Conservation (phyloP, 1,140 invertebrate species). For the Telenomus remus region DNA sequence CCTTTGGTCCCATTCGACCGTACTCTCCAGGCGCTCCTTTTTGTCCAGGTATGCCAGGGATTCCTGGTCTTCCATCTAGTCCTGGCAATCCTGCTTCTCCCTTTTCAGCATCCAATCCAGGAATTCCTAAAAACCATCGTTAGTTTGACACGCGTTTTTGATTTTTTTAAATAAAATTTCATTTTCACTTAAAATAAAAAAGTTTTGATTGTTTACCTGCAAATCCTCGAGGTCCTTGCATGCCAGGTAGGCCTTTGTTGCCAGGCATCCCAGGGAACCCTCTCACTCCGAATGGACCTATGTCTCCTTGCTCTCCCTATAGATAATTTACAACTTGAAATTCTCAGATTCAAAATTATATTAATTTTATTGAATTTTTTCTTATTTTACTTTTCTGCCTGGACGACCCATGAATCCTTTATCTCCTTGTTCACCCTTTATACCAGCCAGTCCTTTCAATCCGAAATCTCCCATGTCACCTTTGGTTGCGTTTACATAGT, state of each 20-base stretch:
- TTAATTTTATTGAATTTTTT: neutral
- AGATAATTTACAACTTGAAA: constrained; percentile 2
- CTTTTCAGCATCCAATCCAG: constrained; percentile 86
- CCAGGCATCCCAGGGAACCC: constrained; percentile 79
- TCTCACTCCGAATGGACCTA: constrained; percentile 73
- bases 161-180: neutral
- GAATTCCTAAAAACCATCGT: constrained; percentile 71
- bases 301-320: constrained; percentile 77
- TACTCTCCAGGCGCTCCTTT: constrained; percentile 83
- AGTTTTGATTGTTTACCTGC: constrained; percentile 77
- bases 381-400: constrained; percentile 75
- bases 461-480: constrained; percentile 80
- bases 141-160: neutral
- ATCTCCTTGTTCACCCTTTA: constrained; percentile 76
- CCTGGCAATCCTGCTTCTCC: constrained; percentile 86
- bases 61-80: constrained; percentile 83
- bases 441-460: constrained; percentile 74
- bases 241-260: constrained; percentile 77
- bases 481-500: constrained; percentile 75
- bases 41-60: constrained; percentile 80
- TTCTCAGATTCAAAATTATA: constrained; percentile 2
- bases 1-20: constrained; percentile 79
- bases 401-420: constrained; percentile 74
- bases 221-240: constrained; percentile 80
- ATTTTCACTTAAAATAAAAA: constrained; percentile 1